Conservation (phyloP, 1,140 invertebrate genomes). For the Globodera ellingtonae region DNA sequence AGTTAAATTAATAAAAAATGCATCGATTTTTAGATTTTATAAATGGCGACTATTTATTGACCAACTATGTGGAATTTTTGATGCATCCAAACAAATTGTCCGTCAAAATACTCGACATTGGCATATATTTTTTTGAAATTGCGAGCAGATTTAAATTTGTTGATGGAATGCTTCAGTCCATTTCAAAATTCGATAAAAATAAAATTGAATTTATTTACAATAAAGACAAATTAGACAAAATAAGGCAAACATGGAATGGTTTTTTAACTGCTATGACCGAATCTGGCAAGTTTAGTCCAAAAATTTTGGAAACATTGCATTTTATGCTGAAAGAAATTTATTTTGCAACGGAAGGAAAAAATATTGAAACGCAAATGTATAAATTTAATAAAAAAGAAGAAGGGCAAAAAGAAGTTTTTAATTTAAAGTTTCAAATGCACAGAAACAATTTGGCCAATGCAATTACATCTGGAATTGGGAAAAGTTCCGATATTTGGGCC, state of each 20-base stretch:
- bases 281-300: neutral
- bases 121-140: neutral
- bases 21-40: neutral
- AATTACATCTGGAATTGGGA: neutral
- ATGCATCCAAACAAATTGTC: neutral
- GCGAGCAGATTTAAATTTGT: neutral
- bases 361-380: neutral
- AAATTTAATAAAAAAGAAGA: neutral
- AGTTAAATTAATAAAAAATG: too few relatives aligned
- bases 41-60: neutral
- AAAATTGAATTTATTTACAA: neutral
- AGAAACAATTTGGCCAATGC: neutral
- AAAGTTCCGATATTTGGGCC: neutral
- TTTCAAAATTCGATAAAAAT: neutral
- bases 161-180: neutral
- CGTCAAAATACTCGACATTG: neutral
- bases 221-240: neutral
- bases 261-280: neutral
- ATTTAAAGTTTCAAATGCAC: neutral
- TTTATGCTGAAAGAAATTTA: neutral
- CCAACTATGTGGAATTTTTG: neutral
- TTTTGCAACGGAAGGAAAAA: neutral
- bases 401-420: neutral
- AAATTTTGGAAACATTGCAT: neutral
- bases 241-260: neutral